These are phyloP conservation scores for Nettapus auritus DNA, from an alignment of 2,113 vertebrate genomes.

Conservation along the genomic window DNA sequence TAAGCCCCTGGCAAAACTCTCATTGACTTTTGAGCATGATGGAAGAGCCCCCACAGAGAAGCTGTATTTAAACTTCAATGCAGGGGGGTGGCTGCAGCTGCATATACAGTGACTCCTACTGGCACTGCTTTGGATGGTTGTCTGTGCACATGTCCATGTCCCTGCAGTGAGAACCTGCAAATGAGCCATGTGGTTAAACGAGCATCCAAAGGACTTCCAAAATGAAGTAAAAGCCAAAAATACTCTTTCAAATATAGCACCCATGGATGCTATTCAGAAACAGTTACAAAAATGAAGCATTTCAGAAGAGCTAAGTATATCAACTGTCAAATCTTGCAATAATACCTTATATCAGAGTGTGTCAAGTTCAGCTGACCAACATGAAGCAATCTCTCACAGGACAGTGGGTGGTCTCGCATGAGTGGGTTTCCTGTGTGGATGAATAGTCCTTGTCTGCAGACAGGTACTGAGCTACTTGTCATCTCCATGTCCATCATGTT, in stretches of 20 bases:
- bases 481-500: constrained; percentile 74
- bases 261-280: neutral
- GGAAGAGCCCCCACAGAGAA: neutral
- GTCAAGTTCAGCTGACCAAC: constrained; percentile 76
- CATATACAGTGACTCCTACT: neutral
- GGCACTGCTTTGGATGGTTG: neutral
- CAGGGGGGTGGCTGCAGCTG: neutral
- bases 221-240: neutral
- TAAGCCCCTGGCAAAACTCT: neutral
- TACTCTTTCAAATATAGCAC: neutral
- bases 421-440: constrained; percentile 76
- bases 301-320: neutral
- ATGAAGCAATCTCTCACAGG: constrained; percentile 78
- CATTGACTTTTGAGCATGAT: neutral
- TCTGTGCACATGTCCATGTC: neutral
- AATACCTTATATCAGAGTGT: constrained; percentile 81
- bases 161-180: neutral
- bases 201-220: neutral
- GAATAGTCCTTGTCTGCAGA: constrained; percentile 79
- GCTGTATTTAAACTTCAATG: neutral
- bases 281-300: neutral
- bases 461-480: constrained; percentile 74
- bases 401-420: constrained; percentile 75
- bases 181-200: neutral
- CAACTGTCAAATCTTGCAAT: neutral